Base-by-base conservation (phyloP, 2,113 vertebrate species). In the Chrysemys picta region DNA sequence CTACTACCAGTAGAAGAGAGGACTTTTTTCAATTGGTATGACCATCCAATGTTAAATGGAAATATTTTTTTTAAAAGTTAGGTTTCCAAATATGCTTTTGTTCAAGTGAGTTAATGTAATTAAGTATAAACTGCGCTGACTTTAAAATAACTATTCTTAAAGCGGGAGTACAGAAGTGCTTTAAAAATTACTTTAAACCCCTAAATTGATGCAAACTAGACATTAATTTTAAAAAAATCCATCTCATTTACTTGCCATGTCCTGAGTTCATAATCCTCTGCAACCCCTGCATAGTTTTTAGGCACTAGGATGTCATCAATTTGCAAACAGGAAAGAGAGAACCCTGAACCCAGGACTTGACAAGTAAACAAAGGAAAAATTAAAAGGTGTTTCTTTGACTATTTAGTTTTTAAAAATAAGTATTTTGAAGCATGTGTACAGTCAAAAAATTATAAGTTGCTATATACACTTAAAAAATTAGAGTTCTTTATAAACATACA, bases 281-380 rank as follows among this genome's bases (percentile, higher is more conserved):
- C 4, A 10, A 5, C 13, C 4, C 62, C 62, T 89, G 89, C 50
- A n/a, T 13, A 22, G 84, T 80, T 85, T 95, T 93, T 90, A 96
- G 96, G 94, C 93, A 92, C 91, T 93, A 72, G 95, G 95, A 96
- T 96, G 96, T 95, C 96, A 97, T 94, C 27, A 6, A 94, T 95
- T 96, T 96, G 93, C 93, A 95, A 49, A 72, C 7, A 94, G 49
- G 14, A 96, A 93, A 94, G 87, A 93, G 93, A 96, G 93, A 53
- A 94, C n/a, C 22, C 21, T 1, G 27, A n/a, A 52, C 10, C 35
- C 2, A 3, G 54, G 13, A 91, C 62, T 72, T 56, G 65, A 87
- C 45, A 85, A 82, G 17, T 17, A 93, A 35, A 6, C 3, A 19
- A 85, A 90, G 42, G 29, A 3, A 85, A 79, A 75, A 91, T 6